Conservation (phyloP, 2,113 vertebrate species). For the Dinomys branickii region DNA sequence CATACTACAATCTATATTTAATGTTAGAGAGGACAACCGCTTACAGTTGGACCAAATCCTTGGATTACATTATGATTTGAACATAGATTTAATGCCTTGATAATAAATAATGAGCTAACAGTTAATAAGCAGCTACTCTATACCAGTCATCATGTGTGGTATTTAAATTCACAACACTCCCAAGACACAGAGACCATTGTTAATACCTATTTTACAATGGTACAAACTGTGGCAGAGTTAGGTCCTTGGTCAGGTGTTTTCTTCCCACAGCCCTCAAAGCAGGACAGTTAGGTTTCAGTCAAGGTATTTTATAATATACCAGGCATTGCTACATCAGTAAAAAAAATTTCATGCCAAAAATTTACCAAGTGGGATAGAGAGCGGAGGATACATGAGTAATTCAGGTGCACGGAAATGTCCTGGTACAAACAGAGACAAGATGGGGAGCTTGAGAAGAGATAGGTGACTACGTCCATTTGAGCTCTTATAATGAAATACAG, state of each 20-base stretch:
- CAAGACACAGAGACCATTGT: too few relatives aligned
- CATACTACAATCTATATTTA: neutral
- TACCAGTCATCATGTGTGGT: neutral
- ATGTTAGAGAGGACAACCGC: neutral
- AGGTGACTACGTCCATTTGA: neutral
- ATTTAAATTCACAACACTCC: neutral
- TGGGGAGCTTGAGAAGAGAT: neutral
- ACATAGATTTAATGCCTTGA: neutral
- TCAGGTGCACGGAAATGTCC: neutral
- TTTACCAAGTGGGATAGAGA: neutral
- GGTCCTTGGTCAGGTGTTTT: neutral
- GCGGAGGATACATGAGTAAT: fast-evolving
- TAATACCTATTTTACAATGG: neutral
- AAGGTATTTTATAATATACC: neutral
- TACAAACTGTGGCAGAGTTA: neutral
- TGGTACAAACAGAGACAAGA: neutral
- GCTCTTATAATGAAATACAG: neutral
- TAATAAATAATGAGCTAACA: neutral
- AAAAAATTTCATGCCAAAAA: neutral
- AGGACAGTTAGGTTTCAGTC: neutral
- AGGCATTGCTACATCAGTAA: neutral
- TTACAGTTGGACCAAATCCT: neutral
- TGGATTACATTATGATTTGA: conserved; percentile 28
- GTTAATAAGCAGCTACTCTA: neutral
- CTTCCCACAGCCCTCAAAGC: neutral